These are phyloP conservation scores for Beaufortia kweichowensis DNA, from an alignment of 2,113 vertebrate species.

Conservation along the genomic window DNA sequence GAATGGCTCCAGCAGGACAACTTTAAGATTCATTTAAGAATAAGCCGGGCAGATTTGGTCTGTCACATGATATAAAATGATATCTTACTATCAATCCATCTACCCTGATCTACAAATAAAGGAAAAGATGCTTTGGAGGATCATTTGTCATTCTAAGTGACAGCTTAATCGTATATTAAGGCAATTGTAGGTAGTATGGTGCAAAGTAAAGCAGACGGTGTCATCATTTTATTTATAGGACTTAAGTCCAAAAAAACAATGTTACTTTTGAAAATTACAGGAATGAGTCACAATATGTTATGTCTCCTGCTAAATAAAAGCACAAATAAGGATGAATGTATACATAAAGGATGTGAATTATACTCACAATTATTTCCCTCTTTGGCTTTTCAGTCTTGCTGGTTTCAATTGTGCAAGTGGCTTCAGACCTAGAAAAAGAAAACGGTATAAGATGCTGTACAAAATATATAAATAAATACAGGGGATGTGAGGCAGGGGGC, in stretches of 20 bases:
- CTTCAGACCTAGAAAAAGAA: constrained; percentile 25
- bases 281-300: neutral
- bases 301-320: too few relatives aligned
- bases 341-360: neutral
- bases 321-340: neutral
- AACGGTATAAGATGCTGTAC: neutral
- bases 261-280: constrained; percentile 13
- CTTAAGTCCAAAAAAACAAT: neutral
- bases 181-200: constrained; percentile 25
- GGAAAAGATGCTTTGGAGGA: constrained; percentile 1
- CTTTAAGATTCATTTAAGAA: constrained; percentile 18
- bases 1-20: constrained; percentile 8
- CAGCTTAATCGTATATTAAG: neutral
- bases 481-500: neutral
- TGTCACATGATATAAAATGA: constrained; percentile 8
- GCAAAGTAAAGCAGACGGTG: constrained; percentile 3
- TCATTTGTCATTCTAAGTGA: constrained; percentile 25
- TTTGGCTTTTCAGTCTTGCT: constrained; percentile 13
- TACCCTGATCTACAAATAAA: constrained; percentile 19
- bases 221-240: constrained; percentile 27
- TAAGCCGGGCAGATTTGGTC: neutral
- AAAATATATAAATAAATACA: constrained; percentile 34
- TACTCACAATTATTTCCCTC: neutral
- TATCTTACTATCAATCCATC: constrained; percentile 30
- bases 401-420: constrained; percentile 44